Percentiles rank a stretch among this genome's conserved stretches.
These are phyloP conservation scores for Encarsia formosa DNA, from an alignment of 2,888 invertebrate genomes.

Conservation along the genomic window DNA sequence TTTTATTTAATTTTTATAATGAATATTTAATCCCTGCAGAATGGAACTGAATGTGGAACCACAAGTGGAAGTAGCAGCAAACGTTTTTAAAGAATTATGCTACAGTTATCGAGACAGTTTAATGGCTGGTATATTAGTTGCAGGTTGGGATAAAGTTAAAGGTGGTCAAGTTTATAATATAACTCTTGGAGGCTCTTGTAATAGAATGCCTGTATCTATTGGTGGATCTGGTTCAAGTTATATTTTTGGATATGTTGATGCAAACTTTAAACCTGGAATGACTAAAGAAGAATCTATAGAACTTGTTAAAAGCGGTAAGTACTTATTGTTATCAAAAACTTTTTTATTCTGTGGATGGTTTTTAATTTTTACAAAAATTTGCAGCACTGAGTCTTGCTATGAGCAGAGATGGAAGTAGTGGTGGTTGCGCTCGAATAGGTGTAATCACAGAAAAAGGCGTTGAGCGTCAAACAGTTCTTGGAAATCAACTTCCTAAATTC, in stretches of 20 bases:
- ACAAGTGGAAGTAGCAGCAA: conserved; percentile 84
- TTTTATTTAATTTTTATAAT: not conserved
- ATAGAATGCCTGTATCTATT: conserved; percentile 79
- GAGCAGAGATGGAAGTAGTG: conserved; percentile 89
- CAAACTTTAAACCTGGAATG: conserved; percentile 87
- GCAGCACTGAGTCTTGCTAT: conserved; percentile 87
- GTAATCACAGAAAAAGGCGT: conserved; percentile 83
- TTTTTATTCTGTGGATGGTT: not conserved
- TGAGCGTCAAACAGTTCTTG: conserved; percentile 67
- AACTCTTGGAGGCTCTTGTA: conserved; percentile 85
- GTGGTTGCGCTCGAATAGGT: conserved; percentile 86
- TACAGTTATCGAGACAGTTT: conserved; percentile 94
- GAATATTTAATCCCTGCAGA: too few species aligned
- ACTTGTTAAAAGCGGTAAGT: conserved; percentile 85
- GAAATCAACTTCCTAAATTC: conserved; percentile 70
- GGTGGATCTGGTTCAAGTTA: conserved; percentile 96
- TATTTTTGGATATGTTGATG: conserved; percentile 91
- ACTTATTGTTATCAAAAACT: not conserved
- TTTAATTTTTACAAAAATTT: not conserved
- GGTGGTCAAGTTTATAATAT: conserved; percentile 74
- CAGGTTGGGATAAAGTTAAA: conserved; percentile 90
- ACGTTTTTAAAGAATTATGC: conserved; percentile 89
- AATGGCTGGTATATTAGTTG: conserved; percentile 91
- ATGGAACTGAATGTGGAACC: conserved; percentile 80
- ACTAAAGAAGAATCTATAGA: conserved; percentile 77